Conservation (phyloP, 2,113 vertebrate species). For the Clarias magur region DNA sequence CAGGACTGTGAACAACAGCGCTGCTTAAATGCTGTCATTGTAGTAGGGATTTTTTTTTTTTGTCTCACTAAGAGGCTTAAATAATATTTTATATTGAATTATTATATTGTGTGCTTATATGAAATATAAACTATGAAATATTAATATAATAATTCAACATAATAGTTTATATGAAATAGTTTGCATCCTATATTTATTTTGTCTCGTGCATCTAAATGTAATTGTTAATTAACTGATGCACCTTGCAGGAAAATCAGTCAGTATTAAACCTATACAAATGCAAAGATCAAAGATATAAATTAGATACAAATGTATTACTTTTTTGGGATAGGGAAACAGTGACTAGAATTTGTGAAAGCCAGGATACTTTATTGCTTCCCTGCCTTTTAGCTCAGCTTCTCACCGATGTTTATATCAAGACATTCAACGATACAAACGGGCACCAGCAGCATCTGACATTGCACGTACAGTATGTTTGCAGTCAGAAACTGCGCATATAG, state of each 20-base stretch:
- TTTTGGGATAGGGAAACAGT: not conserved
- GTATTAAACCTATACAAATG: not conserved
- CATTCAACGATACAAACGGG: not conserved
- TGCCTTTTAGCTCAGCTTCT: not conserved
- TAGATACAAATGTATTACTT: not conserved
- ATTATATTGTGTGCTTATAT: not conserved
- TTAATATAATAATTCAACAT: too few species aligned
- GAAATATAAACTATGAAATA: not conserved
- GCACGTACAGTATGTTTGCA: not conserved
- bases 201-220: not conserved
- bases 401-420: not conserved
- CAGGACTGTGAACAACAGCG: not conserved
- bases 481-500: not conserved
- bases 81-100: not conserved
- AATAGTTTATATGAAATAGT: too few species aligned
- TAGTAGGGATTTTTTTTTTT: not conserved
- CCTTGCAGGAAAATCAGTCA: not conserved
- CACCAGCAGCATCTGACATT: not conserved
- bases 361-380: not conserved
- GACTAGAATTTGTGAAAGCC: not conserved
- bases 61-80: too few species aligned
- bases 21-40: not conserved
- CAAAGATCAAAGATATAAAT: not conserved
- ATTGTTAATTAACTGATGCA: not conserved
- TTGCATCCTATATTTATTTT: not conserved